Conservation (phyloP, 2,888 invertebrate genomes). For the Elmis aenea region DNA sequence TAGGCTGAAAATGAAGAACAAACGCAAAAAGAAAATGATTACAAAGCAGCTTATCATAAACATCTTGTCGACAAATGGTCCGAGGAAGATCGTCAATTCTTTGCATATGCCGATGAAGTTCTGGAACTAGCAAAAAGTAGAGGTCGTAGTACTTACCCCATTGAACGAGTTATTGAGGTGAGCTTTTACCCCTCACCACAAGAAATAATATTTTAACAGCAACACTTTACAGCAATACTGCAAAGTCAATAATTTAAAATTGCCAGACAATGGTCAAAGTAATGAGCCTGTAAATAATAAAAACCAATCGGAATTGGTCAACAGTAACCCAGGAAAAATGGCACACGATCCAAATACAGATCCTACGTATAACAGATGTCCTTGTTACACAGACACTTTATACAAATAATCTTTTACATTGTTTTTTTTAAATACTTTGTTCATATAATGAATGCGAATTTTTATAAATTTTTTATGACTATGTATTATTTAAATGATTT, state of each 20-base stretch:
- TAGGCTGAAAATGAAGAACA: conserved; percentile 28
- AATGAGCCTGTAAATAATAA: too few species aligned
- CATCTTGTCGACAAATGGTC: conserved; percentile 43
- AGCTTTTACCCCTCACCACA: conserved; percentile 13
- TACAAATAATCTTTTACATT: background rate
- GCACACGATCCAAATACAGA: conserved; percentile 2
- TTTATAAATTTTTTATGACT: too few species aligned
- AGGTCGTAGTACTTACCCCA: conserved; percentile 46
- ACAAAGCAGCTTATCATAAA: conserved; percentile 39
- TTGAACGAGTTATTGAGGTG: conserved; percentile 48
- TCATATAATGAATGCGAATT: too few species aligned
- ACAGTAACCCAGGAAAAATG: conserved; percentile 2
- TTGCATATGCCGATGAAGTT: conserved; percentile 50
- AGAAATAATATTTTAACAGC: background rate
- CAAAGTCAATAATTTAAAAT: too few species aligned
- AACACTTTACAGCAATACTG: background rate
- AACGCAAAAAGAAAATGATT: conserved; percentile 8
- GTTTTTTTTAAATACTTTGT: background rate
- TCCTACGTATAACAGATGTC: conserved; percentile 1
- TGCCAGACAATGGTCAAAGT: too few species aligned
- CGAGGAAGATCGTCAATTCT: conserved; percentile 51
- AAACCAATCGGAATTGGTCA: too few species aligned
- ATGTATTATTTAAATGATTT: too few species aligned
- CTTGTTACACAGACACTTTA: background rate
- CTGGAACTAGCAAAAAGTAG: conserved; percentile 45